Conservation (phyloP, 2,888 invertebrate genomes). For the Pomacea canaliculata region DNA sequence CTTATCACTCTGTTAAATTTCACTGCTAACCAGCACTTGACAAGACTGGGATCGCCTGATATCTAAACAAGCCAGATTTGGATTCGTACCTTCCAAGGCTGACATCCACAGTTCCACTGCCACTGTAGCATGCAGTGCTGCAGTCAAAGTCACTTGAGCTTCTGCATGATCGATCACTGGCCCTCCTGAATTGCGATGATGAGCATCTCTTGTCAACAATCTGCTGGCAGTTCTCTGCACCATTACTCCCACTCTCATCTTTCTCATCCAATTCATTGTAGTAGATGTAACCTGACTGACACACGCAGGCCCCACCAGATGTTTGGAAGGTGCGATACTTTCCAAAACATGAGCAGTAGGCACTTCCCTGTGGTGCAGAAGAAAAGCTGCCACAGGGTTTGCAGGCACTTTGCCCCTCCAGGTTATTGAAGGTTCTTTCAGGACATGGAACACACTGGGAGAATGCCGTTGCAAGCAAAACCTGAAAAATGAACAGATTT, state of each 20-base stretch:
- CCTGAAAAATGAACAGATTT: neutral
- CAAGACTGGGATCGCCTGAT: too few relatives aligned
- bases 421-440: slow-evolving; percentile 52
- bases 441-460: slow-evolving; percentile 56
- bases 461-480: slow-evolving; percentile 36
- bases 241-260: slow-evolving; percentile 38
- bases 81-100: slow-evolving; percentile 40
- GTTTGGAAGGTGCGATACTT: slow-evolving; percentile 59
- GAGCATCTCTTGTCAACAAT: slow-evolving; percentile 53
- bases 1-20: too few relatives aligned
- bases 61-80: too few relatives aligned
- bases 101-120: slow-evolving; percentile 35
- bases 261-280: slow-evolving; percentile 55
- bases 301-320: slow-evolving; percentile 58
- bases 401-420: slow-evolving; percentile 51
- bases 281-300: slow-evolving; percentile 58
- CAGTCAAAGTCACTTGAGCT: slow-evolving; percentile 51
- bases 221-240: slow-evolving; percentile 60
- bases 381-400: slow-evolving; percentile 62
- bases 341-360: slow-evolving; percentile 58
- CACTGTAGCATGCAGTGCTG: slow-evolving; percentile 40
- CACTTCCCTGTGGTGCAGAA: slow-evolving; percentile 39
- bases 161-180: slow-evolving; percentile 47
- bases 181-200: slow-evolving; percentile 44
- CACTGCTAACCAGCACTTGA: too few relatives aligned